phyloP scores from a whole-genome alignment of 2,113 vertebrate species.

The Lophochroa leadbeateri region DNA sequence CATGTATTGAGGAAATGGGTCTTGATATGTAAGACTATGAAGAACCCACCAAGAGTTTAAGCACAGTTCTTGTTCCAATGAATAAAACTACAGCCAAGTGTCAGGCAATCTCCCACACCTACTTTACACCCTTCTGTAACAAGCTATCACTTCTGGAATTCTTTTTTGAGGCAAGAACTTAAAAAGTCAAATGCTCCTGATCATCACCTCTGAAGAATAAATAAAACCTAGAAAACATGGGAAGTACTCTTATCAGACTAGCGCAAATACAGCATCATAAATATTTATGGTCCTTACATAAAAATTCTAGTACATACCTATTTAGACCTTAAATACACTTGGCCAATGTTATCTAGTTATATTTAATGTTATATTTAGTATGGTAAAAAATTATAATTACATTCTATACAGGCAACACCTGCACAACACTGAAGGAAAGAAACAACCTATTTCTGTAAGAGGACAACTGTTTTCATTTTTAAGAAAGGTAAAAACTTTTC shows the following conservation, averaged over 20 bases:
- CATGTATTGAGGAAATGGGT: neutral
- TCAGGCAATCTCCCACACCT: neutral
- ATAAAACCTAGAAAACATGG: neutral
- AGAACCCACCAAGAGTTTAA: neutral
- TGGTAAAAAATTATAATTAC: neutral
- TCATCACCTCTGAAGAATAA: neutral
- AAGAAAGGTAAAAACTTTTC: neutral
- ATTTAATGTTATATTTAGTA: neutral
- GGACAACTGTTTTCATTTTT: neutral
- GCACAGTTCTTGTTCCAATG: neutral
- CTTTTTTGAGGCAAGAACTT: neutral
- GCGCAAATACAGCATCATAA: neutral
- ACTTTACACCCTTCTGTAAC: neutral
- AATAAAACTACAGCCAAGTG: rapidly evolving
- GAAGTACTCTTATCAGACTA: neutral
- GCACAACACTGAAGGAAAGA: neutral
- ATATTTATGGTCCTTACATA: neutral
- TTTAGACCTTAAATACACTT: neutral
- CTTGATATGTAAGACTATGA: neutral
- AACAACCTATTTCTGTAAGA: neutral
- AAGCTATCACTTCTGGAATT: neutral
- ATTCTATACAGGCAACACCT: neutral
- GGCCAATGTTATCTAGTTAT: neutral
- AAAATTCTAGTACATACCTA: neutral
- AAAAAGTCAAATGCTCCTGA: neutral